Evolutionary conservation across 2,888 invertebrate genomes (phyloP).

Genomic region (Hirtodrosophila trivittata): DNA sequence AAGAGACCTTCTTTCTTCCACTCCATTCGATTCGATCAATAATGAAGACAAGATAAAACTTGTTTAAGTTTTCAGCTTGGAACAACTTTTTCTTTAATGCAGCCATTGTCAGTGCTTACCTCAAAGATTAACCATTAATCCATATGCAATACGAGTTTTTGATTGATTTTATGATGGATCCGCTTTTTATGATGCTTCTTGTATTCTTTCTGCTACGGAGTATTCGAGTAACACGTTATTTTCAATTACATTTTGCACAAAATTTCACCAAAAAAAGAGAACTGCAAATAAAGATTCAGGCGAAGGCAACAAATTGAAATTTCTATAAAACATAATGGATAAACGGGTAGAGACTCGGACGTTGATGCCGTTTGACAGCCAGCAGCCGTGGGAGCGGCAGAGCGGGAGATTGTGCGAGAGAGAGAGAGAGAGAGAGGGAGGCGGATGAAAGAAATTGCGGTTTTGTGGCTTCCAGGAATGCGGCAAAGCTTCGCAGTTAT

Average conservation of each 20-base stretch:
- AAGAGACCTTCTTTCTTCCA: slow-evolving; percentile 8
- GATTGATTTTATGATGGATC: slow-evolving; percentile 33
- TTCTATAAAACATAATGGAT: slow-evolving; percentile 51
- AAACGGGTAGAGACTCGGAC: slow-evolving; percentile 2
- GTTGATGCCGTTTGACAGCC: slow-evolving; percentile 44
- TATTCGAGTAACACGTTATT: slow-evolving; percentile 41
- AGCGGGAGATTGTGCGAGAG: no score
- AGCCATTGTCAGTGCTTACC: slow-evolving; percentile 31
- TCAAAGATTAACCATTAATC: slow-evolving; percentile 48
- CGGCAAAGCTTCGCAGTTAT: slow-evolving; percentile 59
- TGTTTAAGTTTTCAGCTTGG: not conserved
- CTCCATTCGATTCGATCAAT: not conserved
- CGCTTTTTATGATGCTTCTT: slow-evolving; percentile 17
- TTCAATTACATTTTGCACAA: slow-evolving; percentile 64
- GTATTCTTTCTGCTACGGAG: slow-evolving; percentile 15
- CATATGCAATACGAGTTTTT: slow-evolving; percentile 38
- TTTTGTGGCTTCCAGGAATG: slow-evolving; percentile 72
- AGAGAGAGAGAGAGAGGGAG: slow-evolving; percentile 5
- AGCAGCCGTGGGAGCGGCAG: slow-evolving; percentile 1
- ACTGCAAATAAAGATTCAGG: slow-evolving; percentile 38
- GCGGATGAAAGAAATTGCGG: slow-evolving; percentile 56
- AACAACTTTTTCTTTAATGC: slow-evolving; percentile 39
- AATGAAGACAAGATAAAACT: slow-evolving; percentile 9
- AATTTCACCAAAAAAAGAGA: slow-evolving; percentile 62
- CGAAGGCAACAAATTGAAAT: slow-evolving; percentile 50